Conservation (phyloP, 2,113 vertebrate genomes). For the Sceloporus tristichus region DNA sequence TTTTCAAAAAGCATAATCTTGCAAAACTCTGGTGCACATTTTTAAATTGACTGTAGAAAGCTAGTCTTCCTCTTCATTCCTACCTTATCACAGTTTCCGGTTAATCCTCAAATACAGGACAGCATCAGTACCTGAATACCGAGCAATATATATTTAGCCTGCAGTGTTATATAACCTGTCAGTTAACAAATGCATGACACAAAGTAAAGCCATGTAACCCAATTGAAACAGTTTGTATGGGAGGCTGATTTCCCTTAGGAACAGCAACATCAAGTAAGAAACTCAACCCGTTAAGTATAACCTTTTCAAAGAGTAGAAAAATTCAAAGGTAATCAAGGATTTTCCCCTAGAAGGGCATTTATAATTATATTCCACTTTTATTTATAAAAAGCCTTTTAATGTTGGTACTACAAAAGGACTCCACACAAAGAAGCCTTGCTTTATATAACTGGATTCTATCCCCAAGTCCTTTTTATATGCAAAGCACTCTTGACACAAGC, state of each 20-base stretch:
- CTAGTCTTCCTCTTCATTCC: not conserved
- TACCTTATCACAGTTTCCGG: slow-evolving; percentile 23
- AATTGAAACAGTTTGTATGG: slow-evolving; percentile 74
- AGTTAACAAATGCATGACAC: slow-evolving; percentile 77
- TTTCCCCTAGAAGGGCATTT: slow-evolving; percentile 73
- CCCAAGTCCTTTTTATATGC: slow-evolving; percentile 70
- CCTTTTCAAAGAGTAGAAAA: slow-evolving; percentile 78
- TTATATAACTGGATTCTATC: slow-evolving; percentile 65
- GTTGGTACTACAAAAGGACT: slow-evolving; percentile 73
- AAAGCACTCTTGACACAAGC: slow-evolving; percentile 59
- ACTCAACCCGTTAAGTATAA: slow-evolving; percentile 77
- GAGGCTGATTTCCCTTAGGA: slow-evolving; percentile 77
- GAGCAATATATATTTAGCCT: slow-evolving; percentile 63
- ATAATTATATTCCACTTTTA: slow-evolving; percentile 79
- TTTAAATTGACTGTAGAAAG: slow-evolving; percentile 48
- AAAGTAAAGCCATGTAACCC: slow-evolving; percentile 77
- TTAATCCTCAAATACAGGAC: slow-evolving; percentile 31
- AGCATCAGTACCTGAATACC: slow-evolving; percentile 45
- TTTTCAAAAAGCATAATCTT: not conserved
- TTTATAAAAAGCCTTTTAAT: slow-evolving; percentile 76
- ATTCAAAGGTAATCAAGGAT: slow-evolving; percentile 78
- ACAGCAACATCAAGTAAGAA: slow-evolving; percentile 76
- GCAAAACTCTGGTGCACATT: slow-evolving; percentile 26
- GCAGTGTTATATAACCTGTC: slow-evolving; percentile 72
- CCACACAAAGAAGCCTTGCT: slow-evolving; percentile 65